phyloP scores from a whole-genome alignment of 2,888 invertebrate genomes.

The Dinocampus coccinellae region DNA sequence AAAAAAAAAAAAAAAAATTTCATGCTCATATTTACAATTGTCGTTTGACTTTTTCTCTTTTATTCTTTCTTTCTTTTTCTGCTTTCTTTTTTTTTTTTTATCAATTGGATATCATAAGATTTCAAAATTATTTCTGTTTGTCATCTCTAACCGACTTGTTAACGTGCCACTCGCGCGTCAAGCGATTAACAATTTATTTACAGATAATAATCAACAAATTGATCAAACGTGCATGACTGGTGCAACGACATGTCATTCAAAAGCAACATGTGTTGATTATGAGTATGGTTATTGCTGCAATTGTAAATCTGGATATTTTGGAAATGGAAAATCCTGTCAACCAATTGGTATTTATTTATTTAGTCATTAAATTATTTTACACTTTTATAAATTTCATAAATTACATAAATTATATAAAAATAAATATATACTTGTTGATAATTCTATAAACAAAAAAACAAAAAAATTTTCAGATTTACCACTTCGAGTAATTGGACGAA shows the following conservation, averaged over 20 bases:
- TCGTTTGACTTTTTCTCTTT: slow-evolving; percentile 28
- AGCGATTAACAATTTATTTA: slow-evolving; percentile 47
- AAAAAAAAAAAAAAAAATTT: slow-evolving; percentile 1
- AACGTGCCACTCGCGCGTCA: slow-evolving; percentile 46
- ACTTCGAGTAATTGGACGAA: slow-evolving; percentile 88
- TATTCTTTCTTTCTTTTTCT: slow-evolving; percentile 7
- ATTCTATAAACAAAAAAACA: slow-evolving; percentile 5
- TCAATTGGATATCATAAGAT: slow-evolving; percentile 28
- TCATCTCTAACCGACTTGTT: slow-evolving; percentile 33
- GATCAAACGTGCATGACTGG: slow-evolving; percentile 74
- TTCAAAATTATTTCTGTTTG: slow-evolving; percentile 19
- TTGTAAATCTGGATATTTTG: slow-evolving; percentile 87
- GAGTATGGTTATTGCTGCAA: slow-evolving; percentile 90
- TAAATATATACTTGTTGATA: too few relatives aligned
- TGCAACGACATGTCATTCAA: slow-evolving; percentile 83
- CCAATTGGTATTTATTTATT: slow-evolving; percentile 82
- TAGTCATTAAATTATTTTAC: slow-evolving; percentile 35
- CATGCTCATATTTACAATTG: not conserved
- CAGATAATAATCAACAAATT: slow-evolving; percentile 39
- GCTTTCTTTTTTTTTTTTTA: slow-evolving; percentile 11
- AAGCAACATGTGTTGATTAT: slow-evolving; percentile 87
- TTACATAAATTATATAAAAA: too few relatives aligned
- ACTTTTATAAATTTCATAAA: too few relatives aligned
- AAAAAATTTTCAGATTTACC: slow-evolving; percentile 76
- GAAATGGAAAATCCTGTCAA: slow-evolving; percentile 93